A percentile compares a stretch with the other conserved stretches of the same genome.
Evolutionary conservation across 1,140 invertebrate genomes (phyloP).

Genomic region (Monochamus saltuarius): DNA sequence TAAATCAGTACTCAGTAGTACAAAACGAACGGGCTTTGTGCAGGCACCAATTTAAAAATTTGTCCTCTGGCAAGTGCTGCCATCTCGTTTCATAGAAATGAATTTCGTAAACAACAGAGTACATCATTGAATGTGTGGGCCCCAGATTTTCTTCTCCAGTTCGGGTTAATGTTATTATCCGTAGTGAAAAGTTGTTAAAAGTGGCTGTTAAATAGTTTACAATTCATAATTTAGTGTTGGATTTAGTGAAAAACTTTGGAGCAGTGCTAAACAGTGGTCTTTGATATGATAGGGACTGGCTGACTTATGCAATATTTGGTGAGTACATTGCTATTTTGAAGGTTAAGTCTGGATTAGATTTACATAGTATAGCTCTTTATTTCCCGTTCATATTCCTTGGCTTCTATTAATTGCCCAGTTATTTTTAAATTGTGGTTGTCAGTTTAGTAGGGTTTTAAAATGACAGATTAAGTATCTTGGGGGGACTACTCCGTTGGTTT

Average conservation of each 20-base stretch:
- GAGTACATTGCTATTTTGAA: constrained; percentile 18
- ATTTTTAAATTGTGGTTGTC: neutral
- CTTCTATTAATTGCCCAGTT: constrained; percentile 7
- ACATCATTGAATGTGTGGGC: neutral
- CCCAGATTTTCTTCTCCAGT: neutral
- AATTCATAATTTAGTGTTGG: neutral
- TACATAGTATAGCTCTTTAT: constrained; percentile 4
- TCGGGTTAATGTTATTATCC: too few species aligned
- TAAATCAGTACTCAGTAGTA: too few species aligned
- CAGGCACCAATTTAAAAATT: neutral
- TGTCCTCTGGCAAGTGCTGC: neutral
- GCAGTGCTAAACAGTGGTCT: neutral
- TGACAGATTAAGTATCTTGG: too few species aligned
- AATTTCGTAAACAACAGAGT: neutral
- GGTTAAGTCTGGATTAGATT: constrained; percentile 13
- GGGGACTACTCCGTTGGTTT: too few species aligned
- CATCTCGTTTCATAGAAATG: neutral
- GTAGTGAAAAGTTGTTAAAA: neutral
- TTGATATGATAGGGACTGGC: constrained; percentile 7
- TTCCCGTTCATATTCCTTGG: neutral
- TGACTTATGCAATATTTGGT: constrained; percentile 23
- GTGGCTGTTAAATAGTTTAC: neutral
- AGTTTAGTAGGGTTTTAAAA: too few species aligned
- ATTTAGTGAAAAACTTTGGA: neutral
- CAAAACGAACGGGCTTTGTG: too few species aligned